Evolutionary conservation across 2,113 vertebrate genomes (phyloP).

Genomic region (Callaeas wilsoni): DNA sequence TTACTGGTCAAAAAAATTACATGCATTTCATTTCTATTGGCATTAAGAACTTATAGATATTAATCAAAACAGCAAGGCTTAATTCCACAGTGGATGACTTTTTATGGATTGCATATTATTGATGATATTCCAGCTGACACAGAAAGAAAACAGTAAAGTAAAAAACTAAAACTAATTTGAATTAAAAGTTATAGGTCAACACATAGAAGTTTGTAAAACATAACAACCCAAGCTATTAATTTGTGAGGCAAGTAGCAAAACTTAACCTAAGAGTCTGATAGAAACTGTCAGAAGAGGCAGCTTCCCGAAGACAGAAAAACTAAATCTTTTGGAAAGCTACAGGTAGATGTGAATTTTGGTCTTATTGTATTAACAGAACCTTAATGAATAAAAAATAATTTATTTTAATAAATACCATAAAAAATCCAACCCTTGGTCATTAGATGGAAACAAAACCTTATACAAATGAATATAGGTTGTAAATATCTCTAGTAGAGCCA

Average conservation of each 20-base stretch:
- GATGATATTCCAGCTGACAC: background rate
- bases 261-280: background rate
- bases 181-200: background rate
- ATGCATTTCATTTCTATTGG: background rate
- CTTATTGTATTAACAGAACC: background rate
- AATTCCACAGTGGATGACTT: background rate
- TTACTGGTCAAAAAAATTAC: background rate
- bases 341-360: background rate
- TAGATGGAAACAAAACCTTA: background rate
- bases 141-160: background rate
- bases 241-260: background rate
- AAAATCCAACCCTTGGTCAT: background rate
- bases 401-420: background rate
- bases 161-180: background rate
- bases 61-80: background rate
- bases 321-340: background rate
- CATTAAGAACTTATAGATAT: background rate
- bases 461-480: background rate
- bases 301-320: background rate
- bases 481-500: background rate
- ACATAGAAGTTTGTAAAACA: background rate
- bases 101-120: background rate
- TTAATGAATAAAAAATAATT: background rate
- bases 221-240: background rate
- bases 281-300: background rate